Percentiles rank a stretch among this genome's conserved stretches.
These are phyloP conservation scores for Australoheros facetus DNA, from an alignment of 2,797 vertebrate species.

Conservation along the genomic window DNA sequence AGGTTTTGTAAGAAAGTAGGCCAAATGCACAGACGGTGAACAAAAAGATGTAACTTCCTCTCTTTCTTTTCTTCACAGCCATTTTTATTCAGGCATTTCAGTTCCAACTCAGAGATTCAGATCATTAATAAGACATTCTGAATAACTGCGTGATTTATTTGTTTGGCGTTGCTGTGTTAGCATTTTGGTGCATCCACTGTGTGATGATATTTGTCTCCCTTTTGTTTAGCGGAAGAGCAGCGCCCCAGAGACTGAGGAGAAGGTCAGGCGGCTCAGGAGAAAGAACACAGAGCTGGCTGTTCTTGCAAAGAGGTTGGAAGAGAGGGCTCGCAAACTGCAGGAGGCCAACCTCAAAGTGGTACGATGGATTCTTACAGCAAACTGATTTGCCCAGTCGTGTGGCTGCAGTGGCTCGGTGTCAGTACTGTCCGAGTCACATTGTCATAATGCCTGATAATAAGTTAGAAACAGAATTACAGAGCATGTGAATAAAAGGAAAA, in stretches of 20 bases:
- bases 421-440: neutral
- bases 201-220: conserved; percentile 39
- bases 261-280: conserved; percentile 93
- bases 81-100: conserved; percentile 3
- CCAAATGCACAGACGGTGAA: conserved; percentile 31
- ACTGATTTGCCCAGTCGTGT: neutral
- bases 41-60: neutral
- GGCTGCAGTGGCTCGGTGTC: neutral
- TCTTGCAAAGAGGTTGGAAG: conserved; percentile 96
- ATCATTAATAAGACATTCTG: neutral
- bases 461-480: conserved; percentile 13
- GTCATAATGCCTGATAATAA: conserved; percentile 29
- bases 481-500: conserved; percentile 1
- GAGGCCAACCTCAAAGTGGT: conserved; percentile 97
- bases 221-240: conserved; percentile 90
- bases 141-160: conserved; percentile 18
- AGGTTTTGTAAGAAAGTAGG: conserved; percentile 57
- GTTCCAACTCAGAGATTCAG: neutral
- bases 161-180: conserved; percentile 18
- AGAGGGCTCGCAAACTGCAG: conserved; percentile 94
- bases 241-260: conserved; percentile 96
- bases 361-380: conserved; percentile 35
- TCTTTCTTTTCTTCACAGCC: neutral
- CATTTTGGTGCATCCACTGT: conserved; percentile 29
- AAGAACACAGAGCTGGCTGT: conserved; percentile 96